Evolutionary conservation across 1,140 invertebrate species (phyloP).

Genomic region (Tigriopus japonicus): DNA sequence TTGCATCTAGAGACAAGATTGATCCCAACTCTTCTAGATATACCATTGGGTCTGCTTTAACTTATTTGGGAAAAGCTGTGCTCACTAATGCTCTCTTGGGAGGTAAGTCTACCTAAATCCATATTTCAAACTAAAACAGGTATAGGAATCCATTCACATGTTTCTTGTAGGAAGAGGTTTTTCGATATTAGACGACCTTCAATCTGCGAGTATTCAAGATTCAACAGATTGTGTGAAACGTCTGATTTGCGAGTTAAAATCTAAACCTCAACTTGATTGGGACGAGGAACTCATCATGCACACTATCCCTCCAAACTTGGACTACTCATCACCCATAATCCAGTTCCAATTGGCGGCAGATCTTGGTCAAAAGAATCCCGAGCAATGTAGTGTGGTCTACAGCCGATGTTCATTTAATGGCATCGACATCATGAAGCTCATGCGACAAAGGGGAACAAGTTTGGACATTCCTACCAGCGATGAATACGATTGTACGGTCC

Average conservation of each 20-base stretch:
- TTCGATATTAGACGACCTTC: background rate
- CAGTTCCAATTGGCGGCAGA: constrained; percentile 5
- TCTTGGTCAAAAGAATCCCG: background rate
- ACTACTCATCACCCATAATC: background rate
- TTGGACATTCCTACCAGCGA: background rate
- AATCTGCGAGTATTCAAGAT: background rate
- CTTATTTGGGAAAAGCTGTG: too few species aligned
- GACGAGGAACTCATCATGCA: background rate
- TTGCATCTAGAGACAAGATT: too few species aligned
- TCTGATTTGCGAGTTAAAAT: background rate
- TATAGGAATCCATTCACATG: too few species aligned
- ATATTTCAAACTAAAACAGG: too few species aligned
- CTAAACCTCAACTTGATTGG: background rate
- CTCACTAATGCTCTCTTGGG: too few species aligned
- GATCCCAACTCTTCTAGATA: too few species aligned
- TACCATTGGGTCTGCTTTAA: too few species aligned
- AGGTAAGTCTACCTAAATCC: too few species aligned
- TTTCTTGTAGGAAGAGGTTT: too few species aligned
- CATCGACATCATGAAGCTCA: background rate
- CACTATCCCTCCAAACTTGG: background rate
- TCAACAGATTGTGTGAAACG: constrained; percentile 7
- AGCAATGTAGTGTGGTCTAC: constrained; percentile 1
- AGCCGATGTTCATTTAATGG: background rate
- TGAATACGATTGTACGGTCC: constrained; percentile 6
- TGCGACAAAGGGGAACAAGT: constrained; percentile 8